These are phyloP conservation scores for Antheraea yamamai DNA, from an alignment of 2,888 invertebrate species.

Conservation along the genomic window DNA sequence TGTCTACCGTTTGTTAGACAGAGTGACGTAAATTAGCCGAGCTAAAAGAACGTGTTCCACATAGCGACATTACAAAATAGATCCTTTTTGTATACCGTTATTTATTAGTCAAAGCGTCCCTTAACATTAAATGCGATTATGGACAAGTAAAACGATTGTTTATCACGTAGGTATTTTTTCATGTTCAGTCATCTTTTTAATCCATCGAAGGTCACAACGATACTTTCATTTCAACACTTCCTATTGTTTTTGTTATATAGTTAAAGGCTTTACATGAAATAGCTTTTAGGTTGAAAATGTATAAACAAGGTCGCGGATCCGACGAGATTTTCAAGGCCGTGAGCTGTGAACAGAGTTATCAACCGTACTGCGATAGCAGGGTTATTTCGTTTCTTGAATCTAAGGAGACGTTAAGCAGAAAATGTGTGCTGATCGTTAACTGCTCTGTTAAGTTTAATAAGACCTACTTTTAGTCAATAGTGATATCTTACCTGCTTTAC, in stretches of 20 bases:
- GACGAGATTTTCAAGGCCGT: not conserved
- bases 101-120: no score
- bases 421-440: not conserved
- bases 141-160: not conserved
- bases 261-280: slow-evolving; percentile 5
- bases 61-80: no score
- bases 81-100: no score
- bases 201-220: slow-evolving; percentile 11
- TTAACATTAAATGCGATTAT: no score
- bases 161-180: not conserved
- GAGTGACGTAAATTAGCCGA: no score
- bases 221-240: slow-evolving; percentile 24
- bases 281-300: slow-evolving; percentile 9
- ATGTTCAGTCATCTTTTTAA: not conserved
- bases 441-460: not conserved
- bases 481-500: not conserved
- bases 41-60: no score
- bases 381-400: not conserved
- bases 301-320: not conserved
- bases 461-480: not conserved
- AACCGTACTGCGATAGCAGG: not conserved
- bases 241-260: slow-evolving; percentile 17
- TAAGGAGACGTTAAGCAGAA: not conserved
- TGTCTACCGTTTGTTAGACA: no score
- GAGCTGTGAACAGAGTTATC: not conserved